Base-by-base conservation (phyloP, 2,888 invertebrate genomes). In the Carpatolechia fugitivella region DNA sequence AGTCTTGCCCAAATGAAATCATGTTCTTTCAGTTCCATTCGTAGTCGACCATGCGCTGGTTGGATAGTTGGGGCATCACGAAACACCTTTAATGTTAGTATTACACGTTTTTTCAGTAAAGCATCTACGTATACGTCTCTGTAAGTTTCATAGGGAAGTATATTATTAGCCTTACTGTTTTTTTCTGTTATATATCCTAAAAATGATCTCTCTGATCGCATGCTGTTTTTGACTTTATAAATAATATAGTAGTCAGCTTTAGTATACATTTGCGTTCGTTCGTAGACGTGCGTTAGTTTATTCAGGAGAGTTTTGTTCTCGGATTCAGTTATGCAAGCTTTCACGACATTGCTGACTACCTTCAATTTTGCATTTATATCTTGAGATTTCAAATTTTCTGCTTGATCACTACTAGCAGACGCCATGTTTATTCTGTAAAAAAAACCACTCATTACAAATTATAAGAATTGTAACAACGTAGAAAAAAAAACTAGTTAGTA, bases 341-440 rank as follows among this genome's bases (percentile, higher is more conserved):
- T 3, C 7, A 49, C 49, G 1, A 49, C 16, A 35, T 35, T 33
- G 7, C 7, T 10, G 11, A 18, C 18, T 20, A 24, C 35, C n/a
- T 18, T 35, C 49, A 49, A n/a, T 35, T 49, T 49, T 10, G 18
- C 33, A 35, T 20, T 49, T 1, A 49, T 49, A 36, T 49, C 49
- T n/a, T 35, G 7, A n/a, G 1, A 5, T 14, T 31, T 16, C 14
- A 30, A 3, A 8, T 47, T 10, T 8, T 31, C 14, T 29, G 14
- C 2, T 3, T 31, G 4, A 16, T 47, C 31, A 16, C 30, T 47
- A 3, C n/a, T 30, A 14, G 30, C 3, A 31, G 47, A 14, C 29
- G 47, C 47, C 47, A 47, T 47, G 3, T 31, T 31, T 24, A 4
- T 11, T 20, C 44, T 24, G 24, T 20, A 16, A 18, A 40, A 18